phyloP scores from a whole-genome alignment of 2,888 invertebrate species.

The Scaptodrosophila latifasciaeformis region DNA sequence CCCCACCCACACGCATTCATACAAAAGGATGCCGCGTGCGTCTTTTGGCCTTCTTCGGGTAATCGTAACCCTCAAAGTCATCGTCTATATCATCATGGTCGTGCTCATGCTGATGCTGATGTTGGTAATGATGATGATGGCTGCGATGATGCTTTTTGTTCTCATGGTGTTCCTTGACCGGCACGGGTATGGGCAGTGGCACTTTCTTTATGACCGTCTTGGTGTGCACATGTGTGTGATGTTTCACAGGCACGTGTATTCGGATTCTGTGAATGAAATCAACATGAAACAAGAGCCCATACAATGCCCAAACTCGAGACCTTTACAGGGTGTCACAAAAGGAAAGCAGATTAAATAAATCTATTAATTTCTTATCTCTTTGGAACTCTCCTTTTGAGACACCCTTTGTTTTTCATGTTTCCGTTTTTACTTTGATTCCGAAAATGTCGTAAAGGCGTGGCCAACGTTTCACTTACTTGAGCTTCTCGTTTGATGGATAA shows the following conservation, averaged over 20 bases:
- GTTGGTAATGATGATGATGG: constrained; percentile 51
- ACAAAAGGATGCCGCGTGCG: constrained; percentile 72
- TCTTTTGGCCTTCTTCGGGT: constrained; percentile 72
- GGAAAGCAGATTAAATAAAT: background rate
- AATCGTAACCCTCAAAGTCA: constrained; percentile 72
- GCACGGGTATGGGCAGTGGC: constrained; percentile 73
- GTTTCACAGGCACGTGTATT: constrained; percentile 75
- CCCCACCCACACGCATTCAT: constrained; percentile 35
- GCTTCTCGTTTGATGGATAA: constrained; percentile 70
- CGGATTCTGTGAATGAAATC: constrained; percentile 61
- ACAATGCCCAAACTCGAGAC: too few relatives aligned
- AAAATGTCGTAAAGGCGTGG: constrained; percentile 35
- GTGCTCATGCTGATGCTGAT: constrained; percentile 49
- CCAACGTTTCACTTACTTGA: constrained; percentile 64
- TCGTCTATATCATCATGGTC: constrained; percentile 62
- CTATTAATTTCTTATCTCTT: too few relatives aligned
- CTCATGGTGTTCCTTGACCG: constrained; percentile 71
- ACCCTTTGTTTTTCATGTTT: too few relatives aligned
- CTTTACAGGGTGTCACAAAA: too few relatives aligned
- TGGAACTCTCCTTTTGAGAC: too few relatives aligned
- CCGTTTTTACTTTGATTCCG: too few relatives aligned
- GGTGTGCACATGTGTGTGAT: constrained; percentile 75
- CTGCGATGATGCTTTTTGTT: constrained; percentile 60
- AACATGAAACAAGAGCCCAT: too few relatives aligned
- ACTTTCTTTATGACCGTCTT: constrained; percentile 75